Evolutionary conservation across 1,140 invertebrate species (phyloP).

Genomic region (Anastatus disparis): DNA sequence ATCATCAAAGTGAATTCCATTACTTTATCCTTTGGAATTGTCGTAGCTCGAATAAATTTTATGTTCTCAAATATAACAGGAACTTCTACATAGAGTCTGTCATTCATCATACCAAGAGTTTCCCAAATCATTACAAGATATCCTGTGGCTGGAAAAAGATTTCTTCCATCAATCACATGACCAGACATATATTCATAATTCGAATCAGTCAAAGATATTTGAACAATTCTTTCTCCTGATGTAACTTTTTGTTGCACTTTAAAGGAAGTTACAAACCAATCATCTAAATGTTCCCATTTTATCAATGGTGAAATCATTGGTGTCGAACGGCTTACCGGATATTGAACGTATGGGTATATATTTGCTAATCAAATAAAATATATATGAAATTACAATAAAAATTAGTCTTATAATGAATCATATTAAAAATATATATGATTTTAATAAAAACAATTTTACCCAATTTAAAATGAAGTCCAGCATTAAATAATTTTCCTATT

Average conservation of each 20-base stretch:
- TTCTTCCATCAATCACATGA: conserved; percentile 86
- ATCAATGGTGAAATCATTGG: conserved; percentile 76
- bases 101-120: conserved; percentile 80
- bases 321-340: conserved; percentile 76
- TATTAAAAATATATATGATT: too few species aligned
- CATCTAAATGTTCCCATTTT: conserved; percentile 88
- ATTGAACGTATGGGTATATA: conserved; percentile 71
- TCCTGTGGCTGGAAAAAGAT: conserved; percentile 89
- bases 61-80: conserved; percentile 87
- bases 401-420: too few species aligned
- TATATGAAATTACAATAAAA: too few species aligned
- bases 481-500: conserved; percentile 77
- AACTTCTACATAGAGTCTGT: conserved; percentile 74
- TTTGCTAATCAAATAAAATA: conserved; percentile 13
- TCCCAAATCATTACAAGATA: conserved; percentile 87
- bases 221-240: conserved; percentile 71
- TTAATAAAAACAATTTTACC: not conserved
- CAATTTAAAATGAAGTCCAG: conserved; percentile 72
- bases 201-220: conserved; percentile 73
- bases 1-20: conserved; percentile 82
- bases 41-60: conserved; percentile 82
- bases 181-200: conserved; percentile 81
- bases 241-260: conserved; percentile 65
- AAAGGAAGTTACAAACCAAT: conserved; percentile 73
- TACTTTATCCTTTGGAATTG: conserved; percentile 74